phyloP scores from a whole-genome alignment of 2,888 invertebrate species.

The Tetropium fuscum region DNA sequence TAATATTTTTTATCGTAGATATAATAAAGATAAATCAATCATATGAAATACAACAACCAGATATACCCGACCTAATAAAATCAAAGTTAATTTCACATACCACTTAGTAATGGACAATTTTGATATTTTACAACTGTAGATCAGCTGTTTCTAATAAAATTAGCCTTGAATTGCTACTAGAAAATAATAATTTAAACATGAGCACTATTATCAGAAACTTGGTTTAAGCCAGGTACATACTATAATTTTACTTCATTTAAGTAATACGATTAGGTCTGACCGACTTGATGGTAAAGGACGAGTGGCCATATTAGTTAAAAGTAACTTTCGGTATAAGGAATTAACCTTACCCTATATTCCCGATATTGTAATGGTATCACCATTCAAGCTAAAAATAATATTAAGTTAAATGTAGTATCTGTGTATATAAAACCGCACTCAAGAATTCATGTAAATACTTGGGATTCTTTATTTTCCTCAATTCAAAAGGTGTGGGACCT shows the following conservation, averaged over 20 bases:
- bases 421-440: neutral
- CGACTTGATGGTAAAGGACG: neutral
- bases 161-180: neutral
- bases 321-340: neutral
- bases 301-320: neutral
- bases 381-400: neutral
- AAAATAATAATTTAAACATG: neutral
- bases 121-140: neutral
- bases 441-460: neutral
- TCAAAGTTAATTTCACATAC: neutral
- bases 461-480: neutral
- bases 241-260: neutral
- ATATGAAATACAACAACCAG: neutral
- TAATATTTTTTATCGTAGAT: neutral
- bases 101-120: neutral
- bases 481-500: neutral
- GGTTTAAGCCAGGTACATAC: neutral
- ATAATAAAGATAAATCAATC: neutral
- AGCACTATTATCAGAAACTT: neutral
- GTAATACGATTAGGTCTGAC: neutral
- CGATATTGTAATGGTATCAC: neutral
- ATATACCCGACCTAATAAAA: neutral
- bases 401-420: neutral
- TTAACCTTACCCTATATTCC: neutral
- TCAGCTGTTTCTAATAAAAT: neutral